phyloP scores from a whole-genome alignment of 2,888 invertebrate species.

The Erebia palarica region DNA sequence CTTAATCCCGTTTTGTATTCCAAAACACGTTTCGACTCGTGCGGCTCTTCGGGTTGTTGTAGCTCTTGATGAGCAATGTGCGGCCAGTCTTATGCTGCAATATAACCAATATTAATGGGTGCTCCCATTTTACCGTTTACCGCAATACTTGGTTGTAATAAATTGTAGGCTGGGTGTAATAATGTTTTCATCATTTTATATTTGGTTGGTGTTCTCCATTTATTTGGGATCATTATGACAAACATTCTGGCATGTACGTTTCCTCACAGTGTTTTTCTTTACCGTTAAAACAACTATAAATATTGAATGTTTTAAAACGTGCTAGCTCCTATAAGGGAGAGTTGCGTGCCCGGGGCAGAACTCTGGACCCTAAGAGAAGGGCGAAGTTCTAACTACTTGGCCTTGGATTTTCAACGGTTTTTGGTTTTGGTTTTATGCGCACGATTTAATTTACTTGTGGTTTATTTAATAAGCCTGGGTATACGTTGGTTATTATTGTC shows the following conservation, averaged over 20 bases:
- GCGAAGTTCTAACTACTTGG: no score
- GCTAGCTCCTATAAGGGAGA: no score
- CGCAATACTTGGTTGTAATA: conserved; percentile 28
- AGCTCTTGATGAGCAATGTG: neutral
- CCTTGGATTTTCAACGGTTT: neutral
- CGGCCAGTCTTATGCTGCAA: conserved; percentile 9
- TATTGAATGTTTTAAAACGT: no score
- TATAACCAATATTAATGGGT: conserved; percentile 23
- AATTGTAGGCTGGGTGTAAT: neutral
- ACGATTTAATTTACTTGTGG: neutral
- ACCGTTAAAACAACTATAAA: no score
- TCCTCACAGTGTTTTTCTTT: no score
- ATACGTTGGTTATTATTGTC: no score
- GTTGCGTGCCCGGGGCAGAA: no score
- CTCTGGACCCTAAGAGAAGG: no score
- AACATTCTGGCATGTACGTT: no score
- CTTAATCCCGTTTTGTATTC: no score
- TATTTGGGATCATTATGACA: neutral
- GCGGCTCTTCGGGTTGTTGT: neutral
- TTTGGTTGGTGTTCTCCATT: conserved; percentile 5
- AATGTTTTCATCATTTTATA: conserved; percentile 7
- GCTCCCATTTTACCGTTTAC: conserved; percentile 19
- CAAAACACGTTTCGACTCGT: no score
- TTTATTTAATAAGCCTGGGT: neutral
- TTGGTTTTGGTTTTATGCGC: neutral